Evolutionary conservation across 2,888 invertebrate species (phyloP).

Genomic region (Coremacera marginata): DNA sequence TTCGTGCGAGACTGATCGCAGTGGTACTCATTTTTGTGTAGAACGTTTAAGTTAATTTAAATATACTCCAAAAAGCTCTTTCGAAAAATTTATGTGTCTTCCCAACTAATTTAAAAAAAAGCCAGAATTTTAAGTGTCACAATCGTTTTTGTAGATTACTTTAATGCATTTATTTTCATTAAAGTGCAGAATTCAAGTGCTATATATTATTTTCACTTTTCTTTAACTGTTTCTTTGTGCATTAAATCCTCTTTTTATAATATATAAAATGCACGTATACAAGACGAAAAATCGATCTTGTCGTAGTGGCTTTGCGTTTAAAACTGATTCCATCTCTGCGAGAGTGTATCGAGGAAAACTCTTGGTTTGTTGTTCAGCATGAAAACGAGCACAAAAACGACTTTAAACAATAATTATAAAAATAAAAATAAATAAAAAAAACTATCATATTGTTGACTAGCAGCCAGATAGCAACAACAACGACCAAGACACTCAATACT

Average conservation of each 20-base stretch:
- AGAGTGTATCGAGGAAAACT: slow-evolving; percentile 59
- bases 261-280: slow-evolving; percentile 6
- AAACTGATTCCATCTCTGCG: slow-evolving; percentile 58
- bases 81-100: neutral
- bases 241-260: no score
- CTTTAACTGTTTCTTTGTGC: no score
- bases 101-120: no score
- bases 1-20: slow-evolving; percentile 58
- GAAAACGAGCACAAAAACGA: slow-evolving; percentile 31
- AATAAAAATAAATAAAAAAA: slow-evolving; percentile 29
- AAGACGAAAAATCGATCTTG: slow-evolving; percentile 46
- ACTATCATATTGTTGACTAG: neutral
- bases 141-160: neutral
- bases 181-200: neutral
- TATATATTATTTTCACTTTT: no score
- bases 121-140: no score
- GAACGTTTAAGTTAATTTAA: slow-evolving; percentile 10
- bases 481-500: neutral
- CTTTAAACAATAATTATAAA: slow-evolving; percentile 18
- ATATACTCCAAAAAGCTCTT: neutral
- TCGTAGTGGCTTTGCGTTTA: slow-evolving; percentile 51
- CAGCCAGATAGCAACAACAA: neutral
- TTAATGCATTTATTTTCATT: slow-evolving; percentile 19
- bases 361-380: slow-evolving; percentile 40
- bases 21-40: slow-evolving; percentile 58